These are phyloP conservation scores for Caenorhabditis imperialis DNA, from an alignment of 2,888 invertebrate genomes.

Conservation along the genomic window DNA sequence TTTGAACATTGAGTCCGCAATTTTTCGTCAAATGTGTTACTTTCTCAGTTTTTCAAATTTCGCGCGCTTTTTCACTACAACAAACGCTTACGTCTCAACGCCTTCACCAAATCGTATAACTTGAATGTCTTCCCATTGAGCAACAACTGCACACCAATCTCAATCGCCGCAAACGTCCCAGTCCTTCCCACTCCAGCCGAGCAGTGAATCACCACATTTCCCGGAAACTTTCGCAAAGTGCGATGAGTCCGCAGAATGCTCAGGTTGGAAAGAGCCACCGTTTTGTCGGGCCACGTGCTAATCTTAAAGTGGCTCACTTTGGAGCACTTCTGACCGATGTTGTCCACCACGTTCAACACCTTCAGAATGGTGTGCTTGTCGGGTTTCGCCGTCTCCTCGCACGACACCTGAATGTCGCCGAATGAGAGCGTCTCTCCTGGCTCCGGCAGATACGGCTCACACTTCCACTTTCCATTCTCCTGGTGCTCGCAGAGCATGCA, in stretches of 20 bases:
- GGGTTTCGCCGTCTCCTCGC: constrained; percentile 3
- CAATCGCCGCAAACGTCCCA: constrained; percentile 54
- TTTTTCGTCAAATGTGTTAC: no score
- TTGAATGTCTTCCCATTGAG: constrained; percentile 22
- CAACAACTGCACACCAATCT: constrained; percentile 30
- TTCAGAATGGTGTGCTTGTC: constrained; percentile 30
- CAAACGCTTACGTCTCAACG: constrained; percentile 27
- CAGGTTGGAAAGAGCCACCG: constrained; percentile 35
- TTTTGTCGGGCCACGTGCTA: constrained; percentile 51
- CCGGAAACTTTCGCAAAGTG: constrained; percentile 18
- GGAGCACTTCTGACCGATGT: not conserved
- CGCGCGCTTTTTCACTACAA: no score
- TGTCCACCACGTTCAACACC: constrained; percentile 19
- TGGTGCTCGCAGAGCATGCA: constrained; percentile 44
- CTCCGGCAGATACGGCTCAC: constrained; percentile 33
- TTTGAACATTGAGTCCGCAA: not conserved
- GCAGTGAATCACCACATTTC: constrained; percentile 64
- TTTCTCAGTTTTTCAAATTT: no score
- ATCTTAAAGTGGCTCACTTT: constrained; percentile 23
- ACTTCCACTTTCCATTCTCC: constrained; percentile 37
- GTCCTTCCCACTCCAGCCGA: constrained; percentile 70
- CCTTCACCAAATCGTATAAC: constrained; percentile 18
- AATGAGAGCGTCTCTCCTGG: constrained; percentile 1
- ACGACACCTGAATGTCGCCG: constrained; percentile 21
- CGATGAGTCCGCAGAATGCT: constrained; percentile 29